Evolutionary conservation across 2,113 vertebrate genomes (phyloP).

Genomic region (Dissostichus mawsoni): DNA sequence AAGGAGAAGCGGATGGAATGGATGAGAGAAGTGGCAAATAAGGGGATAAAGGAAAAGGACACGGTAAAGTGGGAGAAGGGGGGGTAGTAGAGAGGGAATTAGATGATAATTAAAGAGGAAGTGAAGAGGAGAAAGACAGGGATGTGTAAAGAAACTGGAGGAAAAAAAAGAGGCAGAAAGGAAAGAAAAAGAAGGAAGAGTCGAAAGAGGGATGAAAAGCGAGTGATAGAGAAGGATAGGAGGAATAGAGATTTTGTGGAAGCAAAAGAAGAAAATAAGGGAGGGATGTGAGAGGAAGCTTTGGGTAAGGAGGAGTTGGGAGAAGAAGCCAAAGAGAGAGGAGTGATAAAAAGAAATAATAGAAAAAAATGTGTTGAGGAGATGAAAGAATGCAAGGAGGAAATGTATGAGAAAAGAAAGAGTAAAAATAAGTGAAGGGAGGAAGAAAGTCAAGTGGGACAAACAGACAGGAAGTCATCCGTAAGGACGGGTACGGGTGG

Average conservation of each 20-base stretch:
- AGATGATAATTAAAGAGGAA: neutral
- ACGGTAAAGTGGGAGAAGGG: neutral
- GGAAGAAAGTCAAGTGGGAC: slow-evolving; percentile 29
- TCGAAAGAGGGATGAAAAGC: neutral
- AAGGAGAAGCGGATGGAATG: neutral
- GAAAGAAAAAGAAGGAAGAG: neutral
- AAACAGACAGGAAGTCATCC: slow-evolving; percentile 38
- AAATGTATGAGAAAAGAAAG: neutral
- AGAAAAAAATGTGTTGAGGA: neutral
- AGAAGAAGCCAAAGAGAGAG: neutral
- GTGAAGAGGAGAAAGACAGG: neutral
- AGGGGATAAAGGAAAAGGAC: neutral
- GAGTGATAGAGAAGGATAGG: accelerated
- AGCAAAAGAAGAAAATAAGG: no score
- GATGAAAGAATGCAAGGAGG: neutral
- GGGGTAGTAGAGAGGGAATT: neutral
- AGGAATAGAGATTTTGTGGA: neutral
- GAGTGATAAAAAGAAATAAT: neutral
- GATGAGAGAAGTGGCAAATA: no score
- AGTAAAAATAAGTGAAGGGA: neutral
- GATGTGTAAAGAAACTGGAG: neutral
- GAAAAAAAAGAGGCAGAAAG: neutral
- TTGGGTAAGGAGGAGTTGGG: neutral
- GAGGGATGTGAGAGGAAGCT: neutral
- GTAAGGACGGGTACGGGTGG: slow-evolving; percentile 32